These are phyloP conservation scores for Drosophila subpulchrella DNA, from an alignment of 1,140 invertebrate species.

Conservation along the genomic window DNA sequence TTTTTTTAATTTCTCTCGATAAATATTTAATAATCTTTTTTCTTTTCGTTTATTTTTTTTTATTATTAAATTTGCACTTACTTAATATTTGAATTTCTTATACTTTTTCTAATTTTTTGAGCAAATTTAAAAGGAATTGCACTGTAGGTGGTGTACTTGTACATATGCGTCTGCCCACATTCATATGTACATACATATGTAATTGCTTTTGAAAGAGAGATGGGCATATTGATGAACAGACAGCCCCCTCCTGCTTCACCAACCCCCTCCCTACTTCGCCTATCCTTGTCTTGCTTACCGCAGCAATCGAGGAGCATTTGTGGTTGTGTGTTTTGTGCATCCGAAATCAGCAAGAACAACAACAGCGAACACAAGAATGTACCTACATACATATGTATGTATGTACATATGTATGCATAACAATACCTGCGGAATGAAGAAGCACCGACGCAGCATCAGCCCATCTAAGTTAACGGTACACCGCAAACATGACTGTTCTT, in stretches of 20 bases:
- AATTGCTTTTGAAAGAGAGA: constrained; percentile 39
- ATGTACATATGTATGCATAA: constrained; percentile 3
- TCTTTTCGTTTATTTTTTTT: too few relatives aligned
- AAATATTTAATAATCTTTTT: too few relatives aligned
- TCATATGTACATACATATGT: constrained; percentile 17
- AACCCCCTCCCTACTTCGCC: not conserved
- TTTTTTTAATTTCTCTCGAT: too few relatives aligned
- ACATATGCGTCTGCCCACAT: too few relatives aligned
- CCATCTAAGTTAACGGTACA: constrained; percentile 49
- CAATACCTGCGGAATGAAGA: constrained; percentile 39
- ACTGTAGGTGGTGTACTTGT: constrained; percentile 22
- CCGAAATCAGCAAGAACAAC: constrained; percentile 44
- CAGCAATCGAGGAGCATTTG: constrained; percentile 60
- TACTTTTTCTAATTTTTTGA: not conserved
- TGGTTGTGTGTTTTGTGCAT: constrained; percentile 59
- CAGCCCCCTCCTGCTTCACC: not conserved
- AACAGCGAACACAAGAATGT: constrained; percentile 37
- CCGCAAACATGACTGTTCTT: constrained; percentile 47
- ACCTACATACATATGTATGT: too few relatives aligned
- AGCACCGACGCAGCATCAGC: constrained; percentile 54
- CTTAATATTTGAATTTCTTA: not conserved
- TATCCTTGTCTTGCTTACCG: constrained; percentile 2
- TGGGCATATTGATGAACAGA: constrained; percentile 41
- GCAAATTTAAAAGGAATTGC: constrained; percentile 7
- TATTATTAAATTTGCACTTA: not conserved